Evolutionary conservation across 92 coral and sea anemone genomes (phyloP).

Genomic region (Pocillopora meandrina): DNA sequence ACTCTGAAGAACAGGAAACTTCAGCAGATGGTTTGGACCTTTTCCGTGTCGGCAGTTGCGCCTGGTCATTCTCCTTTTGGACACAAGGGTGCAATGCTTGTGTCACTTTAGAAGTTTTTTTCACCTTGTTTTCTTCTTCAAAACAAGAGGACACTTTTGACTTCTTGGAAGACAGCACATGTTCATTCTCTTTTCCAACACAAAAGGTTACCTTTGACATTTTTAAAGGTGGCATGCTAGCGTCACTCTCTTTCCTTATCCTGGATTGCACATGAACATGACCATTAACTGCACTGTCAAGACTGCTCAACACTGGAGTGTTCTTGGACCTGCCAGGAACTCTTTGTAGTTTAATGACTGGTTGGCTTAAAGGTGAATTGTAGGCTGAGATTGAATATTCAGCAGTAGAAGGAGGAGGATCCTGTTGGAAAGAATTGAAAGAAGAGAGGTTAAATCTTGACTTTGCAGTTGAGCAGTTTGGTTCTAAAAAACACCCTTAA

Average conservation of each 20-base stretch:
- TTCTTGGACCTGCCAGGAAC: conserved; percentile 13
- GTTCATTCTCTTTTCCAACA: background rate
- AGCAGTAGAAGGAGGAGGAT: conserved; percentile 18
- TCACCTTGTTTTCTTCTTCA: background rate
- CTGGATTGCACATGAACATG: background rate
- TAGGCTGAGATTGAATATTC: conserved; percentile 22
- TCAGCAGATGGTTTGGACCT: conserved; percentile 5
- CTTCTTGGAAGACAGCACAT: background rate
- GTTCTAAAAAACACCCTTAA: background rate
- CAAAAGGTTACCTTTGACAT: background rate
- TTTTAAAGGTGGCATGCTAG: background rate
- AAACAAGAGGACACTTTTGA: background rate
- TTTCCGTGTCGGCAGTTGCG: background rate
- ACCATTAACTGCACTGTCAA: background rate
- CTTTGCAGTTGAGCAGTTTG: background rate
- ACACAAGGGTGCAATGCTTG: background rate
- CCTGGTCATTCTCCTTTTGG: background rate
- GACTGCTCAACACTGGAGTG: conserved; percentile 30
- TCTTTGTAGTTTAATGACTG: conserved; percentile 17
- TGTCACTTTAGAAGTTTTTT: background rate
- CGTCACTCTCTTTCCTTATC: background rate
- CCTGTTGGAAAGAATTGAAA: conserved; percentile 17
- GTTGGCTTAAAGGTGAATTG: conserved; percentile 17
- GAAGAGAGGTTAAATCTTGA: background rate
- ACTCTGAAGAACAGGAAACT: conserved; percentile 1